phyloP scores from a whole-genome alignment of 1,140 invertebrate genomes.

The Laodelphax striatellus region DNA sequence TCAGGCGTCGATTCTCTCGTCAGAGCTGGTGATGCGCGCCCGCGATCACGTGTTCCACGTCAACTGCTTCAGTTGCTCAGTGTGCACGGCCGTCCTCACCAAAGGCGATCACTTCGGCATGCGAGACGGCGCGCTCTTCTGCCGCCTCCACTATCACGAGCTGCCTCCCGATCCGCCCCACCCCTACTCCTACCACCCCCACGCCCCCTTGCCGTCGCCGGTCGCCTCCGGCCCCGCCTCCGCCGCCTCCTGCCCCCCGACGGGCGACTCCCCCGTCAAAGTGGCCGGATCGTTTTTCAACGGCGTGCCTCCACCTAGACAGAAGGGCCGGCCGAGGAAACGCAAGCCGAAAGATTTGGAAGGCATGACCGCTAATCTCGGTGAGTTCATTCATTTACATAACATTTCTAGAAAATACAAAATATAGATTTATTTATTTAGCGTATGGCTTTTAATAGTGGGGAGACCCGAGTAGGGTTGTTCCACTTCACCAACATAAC shows the following conservation, averaged over 20 bases:
- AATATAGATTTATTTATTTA: too few relatives aligned
- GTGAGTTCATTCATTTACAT: slow-evolving; percentile 39
- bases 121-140: slow-evolving; percentile 68
- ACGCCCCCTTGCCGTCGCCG: slow-evolving; percentile 24
- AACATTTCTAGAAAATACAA: too few relatives aligned
- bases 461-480: too few relatives aligned
- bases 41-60: slow-evolving; percentile 89
- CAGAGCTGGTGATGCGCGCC: slow-evolving; percentile 91
- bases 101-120: slow-evolving; percentile 93
- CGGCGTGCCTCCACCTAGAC: slow-evolving; percentile 52
- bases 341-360: slow-evolving; percentile 81
- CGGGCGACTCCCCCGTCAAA: slow-evolving; percentile 29
- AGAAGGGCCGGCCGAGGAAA: slow-evolving; percentile 86
- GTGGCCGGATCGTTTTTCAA: slow-evolving; percentile 55
- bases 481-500: too few relatives aligned
- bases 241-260: too few relatives aligned
- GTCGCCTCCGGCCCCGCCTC: slow-evolving; percentile 27
- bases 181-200: slow-evolving; percentile 35
- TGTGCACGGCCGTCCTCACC: slow-evolving; percentile 71
- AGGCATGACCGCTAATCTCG: slow-evolving; percentile 69
- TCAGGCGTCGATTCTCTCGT: slow-evolving; percentile 78
- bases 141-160: slow-evolving; percentile 62
- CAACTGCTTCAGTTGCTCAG: slow-evolving; percentile 85
- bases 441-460: too few relatives aligned
- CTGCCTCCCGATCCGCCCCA: slow-evolving; percentile 39